Base-by-base conservation (phyloP, 2,888 invertebrate genomes). In the Omphaloscelis lunosa region DNA sequence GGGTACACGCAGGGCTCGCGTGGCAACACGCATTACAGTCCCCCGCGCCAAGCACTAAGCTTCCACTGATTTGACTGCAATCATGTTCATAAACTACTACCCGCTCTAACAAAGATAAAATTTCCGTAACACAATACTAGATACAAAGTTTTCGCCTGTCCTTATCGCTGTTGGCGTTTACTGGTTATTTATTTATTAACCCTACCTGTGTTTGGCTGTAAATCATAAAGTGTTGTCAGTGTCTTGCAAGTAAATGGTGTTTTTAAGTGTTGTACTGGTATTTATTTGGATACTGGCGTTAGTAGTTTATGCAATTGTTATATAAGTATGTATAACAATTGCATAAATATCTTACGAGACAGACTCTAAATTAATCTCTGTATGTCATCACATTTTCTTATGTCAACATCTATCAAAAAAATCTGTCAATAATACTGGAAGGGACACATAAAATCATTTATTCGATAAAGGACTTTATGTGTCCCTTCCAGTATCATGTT, bases 1-100 rank as follows among this genome's bases (percentile, higher is more conserved):
- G 89, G 82, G 88, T 91, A 94, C 96, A 96, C 96, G 96, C 95
- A 94, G 90, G 92, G 89, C 86, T 95, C 89, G 95, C 96, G 96
- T 95, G 95, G 95, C 87, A 89, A 89, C 86, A 86, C 89, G 91
- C 93, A 93, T 92, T 94, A 92, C 92, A 92, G 90, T 92, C 86
- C 86, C 82, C 86, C 81, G 91, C 92, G 88, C 86, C 83, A 81
- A 76, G 78, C 80, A 71, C 83, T 90, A 89, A 88, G 88, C 86
- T 86, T 90, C 86, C 73, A 85, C 87, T 90, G 91, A 92, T 92
- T 92, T 91, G 88, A 88, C 90, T 89, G 86, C 89, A 89, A 89
- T 89, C 85, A 88, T 81, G 85, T 78, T 81, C 83, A 85, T 88
- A 86, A 88, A 88, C 88, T 82, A 83, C 75, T 75, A 45, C 63